Evolutionary conservation across 2,888 invertebrate genomes (phyloP).

Genomic region (Enoplolaimus lenunculus): DNA sequence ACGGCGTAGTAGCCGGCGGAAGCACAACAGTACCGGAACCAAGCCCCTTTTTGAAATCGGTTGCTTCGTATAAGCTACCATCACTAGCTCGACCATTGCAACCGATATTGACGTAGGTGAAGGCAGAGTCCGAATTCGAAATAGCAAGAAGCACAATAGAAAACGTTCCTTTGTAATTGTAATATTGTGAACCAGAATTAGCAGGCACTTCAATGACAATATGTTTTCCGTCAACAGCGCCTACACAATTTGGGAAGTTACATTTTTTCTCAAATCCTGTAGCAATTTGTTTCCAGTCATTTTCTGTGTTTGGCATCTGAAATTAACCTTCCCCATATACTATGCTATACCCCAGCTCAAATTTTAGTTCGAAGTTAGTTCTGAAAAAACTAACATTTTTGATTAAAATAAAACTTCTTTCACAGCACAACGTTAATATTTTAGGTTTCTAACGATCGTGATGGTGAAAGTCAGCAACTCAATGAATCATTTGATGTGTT

Average conservation of each 20-base stretch:
- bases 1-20: no score
- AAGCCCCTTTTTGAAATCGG: no score
- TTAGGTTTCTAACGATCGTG: no score
- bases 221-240: conserved; percentile 37
- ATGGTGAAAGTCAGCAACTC: no score
- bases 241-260: conserved; percentile 38
- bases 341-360: no score
- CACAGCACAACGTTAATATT: no score
- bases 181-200: conserved; percentile 31
- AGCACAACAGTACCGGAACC: no score
- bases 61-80: conserved; percentile 35
- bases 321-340: conserved; percentile 15
- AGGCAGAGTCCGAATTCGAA: conserved; percentile 41
- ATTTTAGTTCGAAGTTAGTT: no score
- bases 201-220: conserved; percentile 31
- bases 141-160: conserved; percentile 39
- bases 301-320: neutral
- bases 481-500: no score
- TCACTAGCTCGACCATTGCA: conserved; percentile 37
- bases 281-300: conserved; percentile 19
- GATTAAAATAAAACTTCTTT: no score
- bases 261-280: conserved; percentile 27
- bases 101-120: conserved; percentile 37
- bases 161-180: conserved; percentile 35
- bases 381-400: no score